These are phyloP conservation scores for Bombus waltoni DNA, from an alignment of 1,140 invertebrate species.

Conservation along the genomic window DNA sequence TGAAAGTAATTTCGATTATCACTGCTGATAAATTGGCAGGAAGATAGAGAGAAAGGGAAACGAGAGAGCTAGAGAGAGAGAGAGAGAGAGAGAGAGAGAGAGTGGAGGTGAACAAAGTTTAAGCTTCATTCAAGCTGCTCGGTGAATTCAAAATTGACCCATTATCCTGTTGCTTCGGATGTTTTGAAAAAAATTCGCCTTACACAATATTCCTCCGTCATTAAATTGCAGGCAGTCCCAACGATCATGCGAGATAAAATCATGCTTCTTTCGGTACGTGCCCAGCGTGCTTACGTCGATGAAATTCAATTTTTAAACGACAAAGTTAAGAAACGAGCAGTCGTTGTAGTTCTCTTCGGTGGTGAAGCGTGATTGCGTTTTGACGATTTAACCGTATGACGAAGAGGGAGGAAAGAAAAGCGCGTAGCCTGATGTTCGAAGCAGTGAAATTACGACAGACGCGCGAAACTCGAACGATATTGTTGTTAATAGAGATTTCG, in stretches of 20 bases:
- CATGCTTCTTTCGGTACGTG: not conserved
- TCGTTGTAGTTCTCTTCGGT: not conserved
- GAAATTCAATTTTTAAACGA: not conserved
- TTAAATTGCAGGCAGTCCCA: not conserved
- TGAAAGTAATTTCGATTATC: conserved; percentile 49
- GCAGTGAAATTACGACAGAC: conserved; percentile 1
- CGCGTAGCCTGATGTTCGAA: not conserved
- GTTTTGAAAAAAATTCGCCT: not conserved
- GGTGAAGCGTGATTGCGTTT: conserved; percentile 4
- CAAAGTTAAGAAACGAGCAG: not conserved
- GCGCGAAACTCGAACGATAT: conserved; percentile 37
- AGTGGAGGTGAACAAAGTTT: conserved; percentile 15
- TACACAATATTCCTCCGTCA: not conserved
- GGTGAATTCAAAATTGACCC: conserved; percentile 55
- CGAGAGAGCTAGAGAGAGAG: not conserved
- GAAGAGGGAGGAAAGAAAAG: not conserved
- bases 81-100: not conserved
- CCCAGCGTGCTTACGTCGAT: no score
- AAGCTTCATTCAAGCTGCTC: conserved; percentile 52
- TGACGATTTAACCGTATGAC: no score
- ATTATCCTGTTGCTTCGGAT: conserved; percentile 41
- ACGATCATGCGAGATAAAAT: not conserved
- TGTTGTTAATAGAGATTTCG: conserved; percentile 37
- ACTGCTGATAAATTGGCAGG: not conserved
- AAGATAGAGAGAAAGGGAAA: not conserved